A percentile compares a stretch with the other conserved stretches of the same genome.
Conservation (phyloP, 2,797 vertebrate genomes). For the Spinus pinus region DNA sequence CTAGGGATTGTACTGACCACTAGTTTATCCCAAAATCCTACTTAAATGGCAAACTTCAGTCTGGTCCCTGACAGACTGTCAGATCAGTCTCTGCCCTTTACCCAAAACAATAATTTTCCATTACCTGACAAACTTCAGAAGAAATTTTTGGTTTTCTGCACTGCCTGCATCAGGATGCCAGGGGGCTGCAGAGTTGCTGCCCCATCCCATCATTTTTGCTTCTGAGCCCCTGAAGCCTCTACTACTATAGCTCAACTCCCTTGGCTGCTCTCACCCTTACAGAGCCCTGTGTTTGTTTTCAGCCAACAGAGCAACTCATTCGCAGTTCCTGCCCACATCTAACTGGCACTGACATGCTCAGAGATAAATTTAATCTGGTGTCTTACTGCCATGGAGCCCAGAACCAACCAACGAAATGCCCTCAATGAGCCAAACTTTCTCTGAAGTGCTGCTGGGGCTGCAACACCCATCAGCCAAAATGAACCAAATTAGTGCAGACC, state of each 20-base stretch:
- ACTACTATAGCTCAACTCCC: neutral
- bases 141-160: neutral
- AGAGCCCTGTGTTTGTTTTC: neutral
- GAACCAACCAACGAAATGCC: neutral
- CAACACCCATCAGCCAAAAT: neutral
- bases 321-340: conserved; percentile 16
- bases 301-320: neutral
- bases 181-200: neutral
- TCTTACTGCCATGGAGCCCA: neutral
- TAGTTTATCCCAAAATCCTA: neutral
- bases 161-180: neutral
- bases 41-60: neutral
- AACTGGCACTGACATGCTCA: neutral
- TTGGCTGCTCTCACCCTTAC: neutral
- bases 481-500: neutral
- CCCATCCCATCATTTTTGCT: neutral
- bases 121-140: neutral
- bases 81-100: neutral
- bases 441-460: neutral
- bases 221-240: neutral
- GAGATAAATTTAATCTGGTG: neutral
- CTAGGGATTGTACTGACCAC: neutral
- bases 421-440: neutral
- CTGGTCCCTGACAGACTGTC: neutral
- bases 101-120: neutral